Evolutionary conservation across 2,888 invertebrate species (phyloP).

Genomic region (Lysandra bellargus): DNA sequence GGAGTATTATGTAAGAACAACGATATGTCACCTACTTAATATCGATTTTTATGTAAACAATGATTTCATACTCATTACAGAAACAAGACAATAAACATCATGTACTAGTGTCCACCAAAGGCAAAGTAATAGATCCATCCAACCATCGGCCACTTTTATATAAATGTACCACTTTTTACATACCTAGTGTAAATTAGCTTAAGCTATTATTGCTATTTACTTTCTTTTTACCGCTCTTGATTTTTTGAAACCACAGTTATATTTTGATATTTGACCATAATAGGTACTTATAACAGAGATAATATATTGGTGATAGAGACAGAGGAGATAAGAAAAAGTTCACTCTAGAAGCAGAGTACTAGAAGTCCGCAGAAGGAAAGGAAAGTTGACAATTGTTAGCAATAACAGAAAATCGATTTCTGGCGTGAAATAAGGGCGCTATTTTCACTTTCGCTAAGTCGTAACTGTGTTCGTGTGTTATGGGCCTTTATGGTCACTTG

Average conservation of each 20-base stretch:
- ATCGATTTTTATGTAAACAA: not conserved
- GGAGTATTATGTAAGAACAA: not conserved
- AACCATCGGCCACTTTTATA: no score
- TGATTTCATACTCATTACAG: not conserved
- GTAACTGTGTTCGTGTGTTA: not conserved
- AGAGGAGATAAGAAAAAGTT: not conserved
- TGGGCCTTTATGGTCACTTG: not conserved
- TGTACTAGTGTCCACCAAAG: no score
- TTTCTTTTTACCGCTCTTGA: no score
- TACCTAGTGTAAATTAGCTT: no score
- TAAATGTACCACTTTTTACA: no score
- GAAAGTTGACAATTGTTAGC: not conserved
- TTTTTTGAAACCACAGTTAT: no score
- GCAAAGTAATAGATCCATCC: no score
- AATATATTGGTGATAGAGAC: not conserved
- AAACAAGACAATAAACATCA: not conserved
- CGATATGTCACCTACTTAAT: not conserved
- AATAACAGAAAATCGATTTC: conserved; percentile 1
- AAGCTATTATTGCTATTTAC: no score
- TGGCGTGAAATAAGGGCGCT: conserved; percentile 12
- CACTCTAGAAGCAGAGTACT: not conserved
- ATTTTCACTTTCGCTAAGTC: not conserved
- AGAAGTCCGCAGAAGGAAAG: not conserved
- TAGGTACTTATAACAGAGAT: no score
- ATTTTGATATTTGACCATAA: no score